These are phyloP conservation scores for Periophthalmus magnuspinnatus DNA, from an alignment of 2,797 vertebrate species.

Conservation along the genomic window DNA sequence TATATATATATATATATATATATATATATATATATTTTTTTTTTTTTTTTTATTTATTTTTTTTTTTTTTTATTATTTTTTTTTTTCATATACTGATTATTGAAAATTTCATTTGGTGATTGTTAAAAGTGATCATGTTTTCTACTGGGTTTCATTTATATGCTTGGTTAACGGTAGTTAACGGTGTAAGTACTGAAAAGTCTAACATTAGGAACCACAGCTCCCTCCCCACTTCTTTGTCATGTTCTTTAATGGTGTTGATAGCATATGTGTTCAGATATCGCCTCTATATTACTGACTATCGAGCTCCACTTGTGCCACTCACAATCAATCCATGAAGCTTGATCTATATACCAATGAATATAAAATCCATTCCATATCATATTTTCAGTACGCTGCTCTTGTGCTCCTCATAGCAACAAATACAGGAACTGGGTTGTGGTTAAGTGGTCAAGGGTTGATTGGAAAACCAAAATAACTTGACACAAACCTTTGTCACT, in stretches of 20 bases:
- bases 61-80: no score
- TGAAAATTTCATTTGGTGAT: no score
- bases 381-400: constrained; percentile 55
- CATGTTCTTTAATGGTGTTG: constrained; percentile 45
- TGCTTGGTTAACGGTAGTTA: not conserved
- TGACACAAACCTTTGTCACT: constrained; percentile 59
- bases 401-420: constrained; percentile 71
- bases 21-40: no score
- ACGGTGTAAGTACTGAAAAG: not conserved
- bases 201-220: constrained; percentile 24
- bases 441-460: constrained; percentile 49
- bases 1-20: no score
- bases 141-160: not conserved
- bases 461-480: constrained; percentile 72
- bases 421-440: constrained; percentile 27
- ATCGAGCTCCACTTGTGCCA: constrained; percentile 52
- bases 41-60: no score
- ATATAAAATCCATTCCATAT: constrained; percentile 45
- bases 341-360: constrained; percentile 49
- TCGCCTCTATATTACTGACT: constrained; percentile 47
- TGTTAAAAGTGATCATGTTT: not conserved
- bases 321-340: constrained; percentile 59
- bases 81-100: no score
- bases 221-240: not conserved
- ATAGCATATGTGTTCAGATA: constrained; percentile 62